Percentiles rank a stretch among this genome's conserved stretches.
Evolutionary conservation across 2,888 invertebrate genomes (phyloP).

Genomic region (Macaria notata): DNA sequence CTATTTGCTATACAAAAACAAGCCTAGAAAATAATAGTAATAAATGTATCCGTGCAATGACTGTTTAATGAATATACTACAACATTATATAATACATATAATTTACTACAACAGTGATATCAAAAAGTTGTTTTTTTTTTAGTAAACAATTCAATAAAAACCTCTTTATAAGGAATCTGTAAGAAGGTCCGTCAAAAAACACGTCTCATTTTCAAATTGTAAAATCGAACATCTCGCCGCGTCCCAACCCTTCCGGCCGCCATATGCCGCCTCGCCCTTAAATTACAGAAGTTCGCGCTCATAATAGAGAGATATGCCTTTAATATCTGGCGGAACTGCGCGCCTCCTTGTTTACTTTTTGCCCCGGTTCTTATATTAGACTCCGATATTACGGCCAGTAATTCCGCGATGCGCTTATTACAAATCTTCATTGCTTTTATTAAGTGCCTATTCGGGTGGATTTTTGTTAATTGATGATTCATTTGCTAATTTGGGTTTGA

Average conservation of each 20-base stretch:
- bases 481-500: conserved; percentile 5
- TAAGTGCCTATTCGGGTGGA: conserved; percentile 23
- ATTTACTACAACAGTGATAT: too few relatives aligned
- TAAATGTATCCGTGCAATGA: too few relatives aligned
- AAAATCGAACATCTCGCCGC: conserved; percentile 34
- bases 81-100: too few relatives aligned
- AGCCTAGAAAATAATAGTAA: too few relatives aligned
- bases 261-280: conserved; percentile 80
- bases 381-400: conserved; percentile 45
- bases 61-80: too few relatives aligned
- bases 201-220: conserved; percentile 24
- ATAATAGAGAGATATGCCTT: conserved; percentile 83
- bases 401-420: conserved; percentile 37
- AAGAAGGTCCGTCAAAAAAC: background rate
- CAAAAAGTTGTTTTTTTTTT: too few relatives aligned
- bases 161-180: too few relatives aligned
- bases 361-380: conserved; percentile 74
- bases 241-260: conserved; percentile 63
- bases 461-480: conserved; percentile 23
- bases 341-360: conserved; percentile 76
- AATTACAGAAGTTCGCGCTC: conserved; percentile 81
- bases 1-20: too few relatives aligned
- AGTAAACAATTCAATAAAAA: too few relatives aligned
- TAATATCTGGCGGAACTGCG: conserved; percentile 79
- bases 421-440: conserved; percentile 31